A percentile compares a stretch with the other conserved stretches of the same genome.
Evolutionary conservation across 2,888 invertebrate genomes (phyloP).

Genomic region (Venustoraphidia nigricollis): DNA sequence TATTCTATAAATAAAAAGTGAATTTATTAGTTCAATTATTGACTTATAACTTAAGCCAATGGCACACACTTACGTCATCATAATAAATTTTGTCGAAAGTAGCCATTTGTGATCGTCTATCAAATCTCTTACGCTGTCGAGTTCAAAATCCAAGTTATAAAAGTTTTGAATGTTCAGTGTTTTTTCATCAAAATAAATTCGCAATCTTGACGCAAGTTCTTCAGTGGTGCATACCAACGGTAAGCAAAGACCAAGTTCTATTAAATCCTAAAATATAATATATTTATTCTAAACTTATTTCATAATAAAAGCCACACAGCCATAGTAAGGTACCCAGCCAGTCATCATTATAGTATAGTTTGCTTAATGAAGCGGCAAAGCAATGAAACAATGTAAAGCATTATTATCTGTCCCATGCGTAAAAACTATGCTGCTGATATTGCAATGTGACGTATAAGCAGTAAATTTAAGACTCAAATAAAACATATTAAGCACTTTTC

Average conservation of each 20-base stretch:
- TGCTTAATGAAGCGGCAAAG: too few relatives aligned
- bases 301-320: too few relatives aligned
- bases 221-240: constrained; percentile 24
- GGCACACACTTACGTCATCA: constrained; percentile 22
- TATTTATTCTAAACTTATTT: background rate
- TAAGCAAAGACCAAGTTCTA: constrained; percentile 29
- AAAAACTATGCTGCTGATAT: too few relatives aligned
- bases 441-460: too few relatives aligned
- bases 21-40: background rate
- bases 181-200: constrained; percentile 20
- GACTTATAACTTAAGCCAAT: background rate
- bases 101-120: constrained; percentile 20
- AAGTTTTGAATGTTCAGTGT: constrained; percentile 22
- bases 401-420: too few relatives aligned
- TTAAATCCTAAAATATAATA: constrained; percentile 21
- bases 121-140: constrained; percentile 22
- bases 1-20: constrained; percentile 13
- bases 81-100: constrained; percentile 19
- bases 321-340: too few relatives aligned
- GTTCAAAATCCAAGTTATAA: constrained; percentile 22
- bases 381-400: too few relatives aligned
- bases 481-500: background rate
- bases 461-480: too few relatives aligned
- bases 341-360: too few relatives aligned
- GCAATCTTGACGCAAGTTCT: constrained; percentile 21